Conservation (phyloP, 2,797 vertebrate species). For the Phrynocephalus forsythii region DNA sequence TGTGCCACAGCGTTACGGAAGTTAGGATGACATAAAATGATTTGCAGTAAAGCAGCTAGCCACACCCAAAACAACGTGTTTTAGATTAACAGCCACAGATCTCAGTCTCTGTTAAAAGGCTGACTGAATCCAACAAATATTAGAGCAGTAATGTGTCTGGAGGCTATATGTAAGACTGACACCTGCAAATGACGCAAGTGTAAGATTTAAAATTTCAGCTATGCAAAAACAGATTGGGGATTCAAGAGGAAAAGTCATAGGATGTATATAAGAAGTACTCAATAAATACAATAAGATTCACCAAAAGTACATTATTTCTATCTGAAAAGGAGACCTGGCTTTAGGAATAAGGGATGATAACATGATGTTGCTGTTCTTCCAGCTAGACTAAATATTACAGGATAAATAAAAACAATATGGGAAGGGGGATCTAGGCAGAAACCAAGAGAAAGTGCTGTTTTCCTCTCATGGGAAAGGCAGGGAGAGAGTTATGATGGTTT, state of each 20-base stretch:
- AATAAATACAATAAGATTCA: background rate
- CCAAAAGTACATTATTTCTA: background rate
- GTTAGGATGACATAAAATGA: background rate
- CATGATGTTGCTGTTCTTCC: background rate
- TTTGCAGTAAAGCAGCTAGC: background rate
- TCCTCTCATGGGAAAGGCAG: too few species aligned
- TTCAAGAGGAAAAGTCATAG: background rate
- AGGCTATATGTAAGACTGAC: background rate
- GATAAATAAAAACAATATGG: too few species aligned
- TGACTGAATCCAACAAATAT: background rate
- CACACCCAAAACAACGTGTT: background rate
- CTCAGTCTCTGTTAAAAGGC: background rate
- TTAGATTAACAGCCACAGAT: background rate
- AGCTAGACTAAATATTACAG: background rate
- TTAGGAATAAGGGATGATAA: background rate
- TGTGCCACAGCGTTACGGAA: constrained; percentile 21
- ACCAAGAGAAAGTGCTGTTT: background rate
- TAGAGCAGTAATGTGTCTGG: background rate
- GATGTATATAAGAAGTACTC: background rate
- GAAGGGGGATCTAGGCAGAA: background rate
- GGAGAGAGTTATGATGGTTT: too few species aligned
- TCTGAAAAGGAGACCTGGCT: too few species aligned
- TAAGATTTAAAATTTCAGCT: background rate
- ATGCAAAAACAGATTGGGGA: background rate
- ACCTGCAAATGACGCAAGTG: background rate